Conservation (phyloP, 2,888 invertebrate genomes). For the Polydrusus tereticollis region DNA sequence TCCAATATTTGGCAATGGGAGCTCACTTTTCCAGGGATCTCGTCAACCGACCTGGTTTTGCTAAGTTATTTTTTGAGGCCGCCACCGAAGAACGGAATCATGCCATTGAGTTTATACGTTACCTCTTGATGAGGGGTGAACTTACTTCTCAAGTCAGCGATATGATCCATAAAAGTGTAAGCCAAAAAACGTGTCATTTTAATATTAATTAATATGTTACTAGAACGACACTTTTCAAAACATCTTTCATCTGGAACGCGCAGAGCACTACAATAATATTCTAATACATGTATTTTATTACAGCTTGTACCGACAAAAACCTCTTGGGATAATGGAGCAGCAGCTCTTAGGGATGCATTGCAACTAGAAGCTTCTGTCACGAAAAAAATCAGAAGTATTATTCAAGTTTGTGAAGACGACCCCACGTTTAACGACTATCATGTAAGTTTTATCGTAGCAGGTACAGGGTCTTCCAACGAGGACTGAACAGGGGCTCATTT, state of each 20-base stretch:
- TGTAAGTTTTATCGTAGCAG: constrained; percentile 71
- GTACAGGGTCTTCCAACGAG: too few relatives aligned
- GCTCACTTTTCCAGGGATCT: constrained; percentile 84
- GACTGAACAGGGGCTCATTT: too few relatives aligned
- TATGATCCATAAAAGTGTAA: constrained; percentile 68
- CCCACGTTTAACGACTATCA: constrained; percentile 82
- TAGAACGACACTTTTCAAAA: too few relatives aligned
- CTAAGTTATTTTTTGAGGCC: constrained; percentile 86
- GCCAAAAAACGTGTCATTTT: too few relatives aligned
- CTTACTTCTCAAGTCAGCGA: constrained; percentile 74
- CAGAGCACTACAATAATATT: too few relatives aligned
- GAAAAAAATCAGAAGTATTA: constrained; percentile 78
- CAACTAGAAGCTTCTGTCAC: constrained; percentile 85
- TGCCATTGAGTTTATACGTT: constrained; percentile 88
- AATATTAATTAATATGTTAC: constrained; percentile 15
- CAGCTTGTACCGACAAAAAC: constrained; percentile 59
- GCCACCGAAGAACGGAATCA: constrained; percentile 91
- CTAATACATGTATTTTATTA: too few relatives aligned
- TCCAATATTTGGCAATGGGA: constrained; percentile 89
- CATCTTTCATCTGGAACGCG: too few relatives aligned
- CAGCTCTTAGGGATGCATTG: constrained; percentile 83
- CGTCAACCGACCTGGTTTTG: constrained; percentile 88
- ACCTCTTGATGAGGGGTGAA: constrained; percentile 88
- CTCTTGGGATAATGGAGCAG: constrained; percentile 74
- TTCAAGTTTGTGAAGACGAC: constrained; percentile 76